phyloP scores from a whole-genome alignment of 2,797 vertebrate genomes.

The Psittacula derbiana region DNA sequence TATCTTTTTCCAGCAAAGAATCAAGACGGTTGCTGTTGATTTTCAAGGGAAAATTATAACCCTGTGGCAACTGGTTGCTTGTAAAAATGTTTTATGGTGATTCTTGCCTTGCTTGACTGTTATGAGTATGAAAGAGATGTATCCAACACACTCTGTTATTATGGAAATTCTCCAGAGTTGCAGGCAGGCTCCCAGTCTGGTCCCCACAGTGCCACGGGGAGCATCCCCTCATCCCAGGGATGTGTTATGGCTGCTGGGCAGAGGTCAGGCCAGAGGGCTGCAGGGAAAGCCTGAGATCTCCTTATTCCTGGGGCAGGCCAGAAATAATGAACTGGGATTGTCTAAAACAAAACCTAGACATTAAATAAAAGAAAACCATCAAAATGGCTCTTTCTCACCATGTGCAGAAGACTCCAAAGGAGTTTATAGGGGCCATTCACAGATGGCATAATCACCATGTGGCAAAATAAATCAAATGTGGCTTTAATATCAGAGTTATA shows the following conservation, averaged over 20 bases:
- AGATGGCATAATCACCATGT: neutral
- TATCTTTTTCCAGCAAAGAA: neutral
- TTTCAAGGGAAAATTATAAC: neutral
- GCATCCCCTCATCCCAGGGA: neutral
- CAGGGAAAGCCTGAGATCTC: neutral
- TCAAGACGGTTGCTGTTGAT: neutral
- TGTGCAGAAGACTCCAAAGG: neutral
- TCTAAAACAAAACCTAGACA: neutral
- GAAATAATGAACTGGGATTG: neutral
- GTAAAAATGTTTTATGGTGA: neutral
- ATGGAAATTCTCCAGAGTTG: neutral
- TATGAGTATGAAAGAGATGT: neutral
- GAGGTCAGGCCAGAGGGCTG: neutral
- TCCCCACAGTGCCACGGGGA: rapidly evolving
- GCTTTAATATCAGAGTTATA: neutral
- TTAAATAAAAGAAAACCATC: neutral
- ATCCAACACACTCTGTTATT: neutral
- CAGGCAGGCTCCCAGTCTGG: neutral
- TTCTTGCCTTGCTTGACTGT: neutral
- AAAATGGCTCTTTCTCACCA: neutral
- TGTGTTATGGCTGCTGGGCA: neutral
- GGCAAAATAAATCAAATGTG: neutral
- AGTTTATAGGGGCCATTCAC: neutral
- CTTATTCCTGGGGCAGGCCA: neutral
- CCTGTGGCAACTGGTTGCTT: neutral